phyloP scores from a whole-genome alignment of 2,797 vertebrate species.

The Florisuga fusca region DNA sequence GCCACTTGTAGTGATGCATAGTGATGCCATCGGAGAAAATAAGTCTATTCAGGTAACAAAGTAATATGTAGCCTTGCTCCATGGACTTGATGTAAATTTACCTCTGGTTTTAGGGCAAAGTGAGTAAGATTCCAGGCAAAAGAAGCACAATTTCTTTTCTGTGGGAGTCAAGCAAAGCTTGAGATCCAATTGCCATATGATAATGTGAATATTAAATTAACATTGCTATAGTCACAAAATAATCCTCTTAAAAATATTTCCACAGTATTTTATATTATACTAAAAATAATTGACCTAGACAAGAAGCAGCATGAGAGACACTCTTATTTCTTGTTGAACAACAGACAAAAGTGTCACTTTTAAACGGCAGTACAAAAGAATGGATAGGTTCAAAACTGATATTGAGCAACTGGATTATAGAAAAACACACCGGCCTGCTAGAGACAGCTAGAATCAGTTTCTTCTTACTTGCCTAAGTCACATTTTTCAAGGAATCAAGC shows the following conservation, averaged over 20 bases:
- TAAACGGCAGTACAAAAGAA: background rate
- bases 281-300: background rate
- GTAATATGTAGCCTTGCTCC: background rate
- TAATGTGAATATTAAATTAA: background rate
- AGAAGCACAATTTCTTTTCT: background rate
- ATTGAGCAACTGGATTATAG: background rate
- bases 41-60: background rate
- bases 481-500: slow-evolving; percentile 1
- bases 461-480: background rate
- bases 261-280: background rate
- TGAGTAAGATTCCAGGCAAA: background rate
- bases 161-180: background rate
- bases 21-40: background rate
- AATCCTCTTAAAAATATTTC: background rate
- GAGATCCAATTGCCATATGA: background rate
- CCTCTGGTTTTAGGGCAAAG: background rate
- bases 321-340: background rate
- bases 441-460: background rate
- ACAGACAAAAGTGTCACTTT: background rate
- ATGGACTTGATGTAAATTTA: background rate
- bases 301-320: background rate
- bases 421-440: background rate
- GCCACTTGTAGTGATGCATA: background rate
- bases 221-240: background rate
- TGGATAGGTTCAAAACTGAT: background rate